Evolutionary conservation across 2,888 invertebrate genomes (phyloP).

Genomic region (Diarsia rubi): DNA sequence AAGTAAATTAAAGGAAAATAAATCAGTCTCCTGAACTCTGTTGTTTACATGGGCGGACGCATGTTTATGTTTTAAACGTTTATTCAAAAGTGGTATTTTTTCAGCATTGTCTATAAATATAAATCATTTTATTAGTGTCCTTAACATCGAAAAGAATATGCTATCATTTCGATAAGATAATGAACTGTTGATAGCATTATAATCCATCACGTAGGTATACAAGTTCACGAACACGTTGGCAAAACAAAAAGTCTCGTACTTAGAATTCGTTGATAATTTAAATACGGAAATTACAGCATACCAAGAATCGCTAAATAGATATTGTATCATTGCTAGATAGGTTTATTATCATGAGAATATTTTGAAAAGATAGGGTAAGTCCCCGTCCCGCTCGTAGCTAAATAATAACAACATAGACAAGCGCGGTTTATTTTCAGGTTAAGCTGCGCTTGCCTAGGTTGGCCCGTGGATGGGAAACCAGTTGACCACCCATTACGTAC

Average conservation of each 20-base stretch:
- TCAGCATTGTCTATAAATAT: not conserved
- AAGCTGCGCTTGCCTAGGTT: too few relatives aligned
- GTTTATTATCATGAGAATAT: not conserved
- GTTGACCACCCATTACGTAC: too few relatives aligned
- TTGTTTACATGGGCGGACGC: too few relatives aligned
- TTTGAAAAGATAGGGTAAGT: too few relatives aligned
- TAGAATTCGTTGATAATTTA: not conserved
- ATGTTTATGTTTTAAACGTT: not conserved
- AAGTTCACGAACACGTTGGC: constrained; percentile 14
- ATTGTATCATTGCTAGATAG: not conserved
- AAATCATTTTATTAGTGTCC: not conserved
- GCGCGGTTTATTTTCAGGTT: too few relatives aligned
- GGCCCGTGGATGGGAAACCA: too few relatives aligned
- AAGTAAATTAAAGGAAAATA: not conserved
- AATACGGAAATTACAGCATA: not conserved
- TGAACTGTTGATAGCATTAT: not conserved
- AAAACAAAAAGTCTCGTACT: not conserved
- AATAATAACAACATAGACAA: too few relatives aligned
- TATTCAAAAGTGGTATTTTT: not conserved
- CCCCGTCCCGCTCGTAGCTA: too few relatives aligned
- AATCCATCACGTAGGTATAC: constrained; percentile 3
- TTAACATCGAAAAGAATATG: not conserved
- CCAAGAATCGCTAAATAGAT: not conserved
- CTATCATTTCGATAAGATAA: constrained; percentile 18
- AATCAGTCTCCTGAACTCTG: not conserved